A percentile compares a stretch with the other conserved stretches of the same genome.
Evolutionary conservation across 2,888 invertebrate genomes (phyloP).

Genomic region (Agapostemon virescens): DNA sequence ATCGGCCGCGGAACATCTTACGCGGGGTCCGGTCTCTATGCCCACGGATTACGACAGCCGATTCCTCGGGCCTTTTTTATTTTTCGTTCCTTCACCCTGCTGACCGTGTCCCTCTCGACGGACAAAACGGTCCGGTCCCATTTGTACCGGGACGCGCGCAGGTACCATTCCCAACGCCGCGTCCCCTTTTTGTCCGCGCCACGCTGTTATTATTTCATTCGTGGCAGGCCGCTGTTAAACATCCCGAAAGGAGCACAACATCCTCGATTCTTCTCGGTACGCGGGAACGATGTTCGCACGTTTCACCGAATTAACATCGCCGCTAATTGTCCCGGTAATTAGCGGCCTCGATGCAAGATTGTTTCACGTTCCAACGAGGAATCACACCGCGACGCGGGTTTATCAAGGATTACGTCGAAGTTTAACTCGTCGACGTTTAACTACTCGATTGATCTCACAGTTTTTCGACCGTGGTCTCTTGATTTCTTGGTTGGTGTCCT

Average conservation of each 20-base stretch:
- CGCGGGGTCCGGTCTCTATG: slow-evolving; percentile 50
- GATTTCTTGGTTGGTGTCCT: not conserved
- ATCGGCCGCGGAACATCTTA: slow-evolving; percentile 31
- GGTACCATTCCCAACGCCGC: slow-evolving; percentile 9
- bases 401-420: not conserved
- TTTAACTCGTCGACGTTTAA: slow-evolving; percentile 5
- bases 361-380: slow-evolving; percentile 1
- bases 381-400: not conserved
- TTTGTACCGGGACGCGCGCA: slow-evolving; percentile 46
- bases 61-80: slow-evolving; percentile 57
- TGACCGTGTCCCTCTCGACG: slow-evolving; percentile 36
- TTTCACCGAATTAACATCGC: slow-evolving; percentile 51
- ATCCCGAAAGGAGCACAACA: slow-evolving; percentile 34
- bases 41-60: slow-evolving; percentile 62
- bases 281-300: slow-evolving; percentile 19
- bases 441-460: not conserved
- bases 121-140: slow-evolving; percentile 36
- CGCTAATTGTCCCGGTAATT: slow-evolving; percentile 54
- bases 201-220: slow-evolving; percentile 47
- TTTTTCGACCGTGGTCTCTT: not conserved
- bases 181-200: slow-evolving; percentile 9
- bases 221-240: slow-evolving; percentile 51
- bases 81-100: not conserved
- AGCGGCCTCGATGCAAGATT: slow-evolving; percentile 7
- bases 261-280: slow-evolving; percentile 19